Percentiles rank a stretch among this genome's conserved stretches.
These are phyloP conservation scores for Paramisgurnus dabryanus DNA, from an alignment of 2,113 vertebrate genomes.

Conservation along the genomic window DNA sequence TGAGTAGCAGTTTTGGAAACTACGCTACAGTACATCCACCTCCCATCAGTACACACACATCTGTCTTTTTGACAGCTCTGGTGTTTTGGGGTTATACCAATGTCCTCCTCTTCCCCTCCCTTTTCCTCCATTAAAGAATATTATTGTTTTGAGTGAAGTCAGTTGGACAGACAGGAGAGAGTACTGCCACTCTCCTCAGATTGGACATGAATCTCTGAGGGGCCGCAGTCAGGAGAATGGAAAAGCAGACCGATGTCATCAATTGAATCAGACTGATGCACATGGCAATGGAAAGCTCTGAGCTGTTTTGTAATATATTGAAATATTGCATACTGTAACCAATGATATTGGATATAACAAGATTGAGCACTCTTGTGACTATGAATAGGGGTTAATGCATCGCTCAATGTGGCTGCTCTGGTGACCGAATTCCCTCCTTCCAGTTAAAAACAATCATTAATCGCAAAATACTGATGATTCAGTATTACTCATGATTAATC, in stretches of 20 bases:
- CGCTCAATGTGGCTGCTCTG: no score
- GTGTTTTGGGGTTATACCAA: conserved; percentile 10
- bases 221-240: conserved; percentile 3
- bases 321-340: no score
- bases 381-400: no score
- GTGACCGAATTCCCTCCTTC: no score
- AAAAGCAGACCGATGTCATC: conserved; percentile 9
- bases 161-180: conserved; percentile 18
- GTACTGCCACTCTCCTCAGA: conserved; percentile 20
- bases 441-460: no score
- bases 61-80: conserved; percentile 29
- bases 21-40: neutral
- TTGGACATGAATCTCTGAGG: conserved; percentile 32
- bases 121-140: conserved; percentile 19
- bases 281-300: neutral
- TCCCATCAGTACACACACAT: neutral
- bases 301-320: neutral
- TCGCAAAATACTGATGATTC: no score
- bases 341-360: neutral
- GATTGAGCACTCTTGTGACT: neutral
- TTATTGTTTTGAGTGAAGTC: conserved; percentile 6
- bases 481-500: no score
- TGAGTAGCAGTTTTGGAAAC: neutral
- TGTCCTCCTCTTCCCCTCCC: conserved; percentile 10
- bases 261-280: conserved; percentile 18